Evolutionary conservation across 2,888 invertebrate species (phyloP).

Genomic region (Amblyjoppa proteus): DNA sequence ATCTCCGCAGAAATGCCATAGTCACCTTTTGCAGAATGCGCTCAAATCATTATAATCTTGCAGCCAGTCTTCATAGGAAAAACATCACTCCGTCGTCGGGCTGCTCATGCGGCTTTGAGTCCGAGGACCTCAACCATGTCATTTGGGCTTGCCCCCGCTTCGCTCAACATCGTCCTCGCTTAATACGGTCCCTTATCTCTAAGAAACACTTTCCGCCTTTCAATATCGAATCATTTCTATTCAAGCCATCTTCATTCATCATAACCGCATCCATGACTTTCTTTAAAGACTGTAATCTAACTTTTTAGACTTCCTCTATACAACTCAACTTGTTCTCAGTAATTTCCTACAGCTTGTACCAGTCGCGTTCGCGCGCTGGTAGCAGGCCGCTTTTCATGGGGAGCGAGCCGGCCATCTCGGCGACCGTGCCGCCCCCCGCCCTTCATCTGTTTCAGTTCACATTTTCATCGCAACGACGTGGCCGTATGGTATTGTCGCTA

Average conservation of each 20-base stretch:
- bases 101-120: neutral
- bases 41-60: neutral
- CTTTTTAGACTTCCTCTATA: too few species aligned
- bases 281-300: neutral
- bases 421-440: too few species aligned
- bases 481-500: neutral
- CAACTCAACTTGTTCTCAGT: too few species aligned
- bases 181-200: neutral
- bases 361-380: neutral
- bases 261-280: neutral
- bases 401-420: too few species aligned
- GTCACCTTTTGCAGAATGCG: neutral
- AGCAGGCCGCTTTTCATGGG: neutral
- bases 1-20: neutral
- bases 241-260: too few species aligned
- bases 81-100: neutral
- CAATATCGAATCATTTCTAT: neutral
- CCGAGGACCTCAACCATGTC: neutral
- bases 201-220: neutral
- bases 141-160: slow-evolving; percentile 7
- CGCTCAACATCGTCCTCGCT: neutral
- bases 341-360: neutral
- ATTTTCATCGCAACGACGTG: neutral
- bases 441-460: too few species aligned
- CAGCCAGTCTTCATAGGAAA: neutral